Evolutionary conservation across 2,797 vertebrate species (phyloP), one percentile per base, ranked within the genome.

Genomic region (Gastrophryne carolinensis): DNA sequence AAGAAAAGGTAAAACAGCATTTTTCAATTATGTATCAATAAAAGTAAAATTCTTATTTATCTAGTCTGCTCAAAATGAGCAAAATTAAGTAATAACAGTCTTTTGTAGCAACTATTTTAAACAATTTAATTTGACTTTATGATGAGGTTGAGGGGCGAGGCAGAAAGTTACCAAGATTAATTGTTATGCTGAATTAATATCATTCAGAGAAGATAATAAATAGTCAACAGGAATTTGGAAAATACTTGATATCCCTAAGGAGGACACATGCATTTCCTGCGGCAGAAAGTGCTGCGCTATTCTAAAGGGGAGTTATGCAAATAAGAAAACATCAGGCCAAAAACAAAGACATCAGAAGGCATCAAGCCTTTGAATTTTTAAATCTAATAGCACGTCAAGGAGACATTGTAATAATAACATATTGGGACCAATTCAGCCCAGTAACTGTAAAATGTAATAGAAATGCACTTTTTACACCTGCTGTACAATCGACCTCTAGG

Each of bases 131-230:
- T 53, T 53, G 34, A 67, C 53, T 37, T 26, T 50, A 15, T 30
- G 17, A 65, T 65, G 27, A 52, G 15, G 32, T 52, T 24, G 30
- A 52, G 21, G 26, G 24, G 47, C 10, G 13, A 23, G 26, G 52
- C 49, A 15, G 17, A 34, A 67, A 26, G 32, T 27, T 30, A 11
- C 13, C 21, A 50, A 15, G 26, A 10, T 26, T 54, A 53, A 53
- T 53, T 54, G 50, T 54, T 54, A 53, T 19, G 7, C 29, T n/a
- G 8, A 67, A 53, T 66, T 52, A 66, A 66, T 66, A 6, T 8
- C 24, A 53, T 15, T 37, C 17, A 2, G 21, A 37, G 47, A 67
- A 52, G 49, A 67, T 53, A 67, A 67, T 67, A 26, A 67, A 67
- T 67, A 67, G 49, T 8, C 15, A 67, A 37, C 21, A 35, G 39